Evolutionary conservation across 2,888 invertebrate genomes (phyloP).

Genomic region (Belgica antarctica): DNA sequence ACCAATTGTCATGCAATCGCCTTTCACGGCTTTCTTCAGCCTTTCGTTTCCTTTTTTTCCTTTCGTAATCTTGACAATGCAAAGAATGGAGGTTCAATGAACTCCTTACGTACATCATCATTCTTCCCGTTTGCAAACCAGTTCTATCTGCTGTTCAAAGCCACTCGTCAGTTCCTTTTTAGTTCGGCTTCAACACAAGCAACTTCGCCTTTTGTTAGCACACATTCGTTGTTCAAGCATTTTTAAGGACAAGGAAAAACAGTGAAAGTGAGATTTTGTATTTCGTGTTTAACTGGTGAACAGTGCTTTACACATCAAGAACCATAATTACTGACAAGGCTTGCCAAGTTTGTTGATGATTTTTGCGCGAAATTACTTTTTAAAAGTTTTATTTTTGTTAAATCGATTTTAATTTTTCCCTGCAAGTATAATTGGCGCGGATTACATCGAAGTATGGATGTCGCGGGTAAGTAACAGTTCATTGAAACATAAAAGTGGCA

Average conservation of each 20-base stretch:
- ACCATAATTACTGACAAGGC: background rate
- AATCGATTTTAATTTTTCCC: slow-evolving; percentile 21
- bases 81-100: slow-evolving; percentile 23
- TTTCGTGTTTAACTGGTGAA: too few relatives aligned
- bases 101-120: background rate
- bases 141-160: background rate
- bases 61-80: too few relatives aligned
- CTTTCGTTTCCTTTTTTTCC: too few relatives aligned
- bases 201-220: slow-evolving; percentile 19
- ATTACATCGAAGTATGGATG: background rate
- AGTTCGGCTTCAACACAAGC: slow-evolving; percentile 17
- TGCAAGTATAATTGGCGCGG: background rate
- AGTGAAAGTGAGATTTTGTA: slow-evolving; percentile 40
- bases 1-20: background rate
- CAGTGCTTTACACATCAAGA: background rate
- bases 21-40: too few relatives aligned
- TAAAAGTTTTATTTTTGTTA: background rate
- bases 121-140: background rate
- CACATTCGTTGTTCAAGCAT: slow-evolving; percentile 22
- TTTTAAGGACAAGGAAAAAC: slow-evolving; percentile 2
- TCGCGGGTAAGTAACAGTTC: background rate
- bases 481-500: background rate
- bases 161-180: slow-evolving; percentile 12
- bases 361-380: too few relatives aligned
- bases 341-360: background rate